These are phyloP conservation scores for Neopelma chrysocephalum DNA, from an alignment of 2,797 vertebrate genomes.

Conservation along the genomic window DNA sequence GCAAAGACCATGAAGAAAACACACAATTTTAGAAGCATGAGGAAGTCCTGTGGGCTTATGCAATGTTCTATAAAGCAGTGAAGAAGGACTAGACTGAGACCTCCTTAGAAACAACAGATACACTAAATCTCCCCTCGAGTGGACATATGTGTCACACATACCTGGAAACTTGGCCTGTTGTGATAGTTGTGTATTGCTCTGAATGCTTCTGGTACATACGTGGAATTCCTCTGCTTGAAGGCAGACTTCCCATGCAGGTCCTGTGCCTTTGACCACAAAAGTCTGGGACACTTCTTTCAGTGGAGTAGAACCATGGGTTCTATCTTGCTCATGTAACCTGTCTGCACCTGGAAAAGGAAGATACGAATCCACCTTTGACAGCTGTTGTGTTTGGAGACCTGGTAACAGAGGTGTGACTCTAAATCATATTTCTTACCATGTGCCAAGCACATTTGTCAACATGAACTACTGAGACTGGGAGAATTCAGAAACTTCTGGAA, in stretches of 20 bases:
- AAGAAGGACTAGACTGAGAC: not conserved
- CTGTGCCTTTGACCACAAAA: not conserved
- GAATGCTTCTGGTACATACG: not conserved
- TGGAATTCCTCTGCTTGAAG: not conserved
- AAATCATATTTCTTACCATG: not conserved
- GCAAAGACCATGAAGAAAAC: not conserved
- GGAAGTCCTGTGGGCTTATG: not conserved
- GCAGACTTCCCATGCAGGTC: not conserved
- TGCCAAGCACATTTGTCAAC: not conserved
- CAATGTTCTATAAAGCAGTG: not conserved
- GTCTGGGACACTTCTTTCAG: not conserved
- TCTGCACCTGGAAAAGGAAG: not conserved
- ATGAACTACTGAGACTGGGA: not conserved
- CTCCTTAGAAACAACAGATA: not conserved
- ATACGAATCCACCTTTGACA: not conserved
- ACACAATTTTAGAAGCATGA: not conserved
- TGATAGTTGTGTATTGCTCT: not conserved
- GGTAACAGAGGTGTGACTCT: not conserved
- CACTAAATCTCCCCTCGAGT: not conserved
- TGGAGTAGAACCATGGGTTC: not conserved
- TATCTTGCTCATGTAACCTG: not conserved
- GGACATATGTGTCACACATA: rapidly evolving
- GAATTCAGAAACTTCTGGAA: slow-evolving; percentile 28
- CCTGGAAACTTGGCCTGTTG: not conserved
- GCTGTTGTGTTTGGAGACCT: not conserved